phyloP scores from a whole-genome alignment of 2,797 vertebrate genomes.

The Eremophila alpestris region DNA sequence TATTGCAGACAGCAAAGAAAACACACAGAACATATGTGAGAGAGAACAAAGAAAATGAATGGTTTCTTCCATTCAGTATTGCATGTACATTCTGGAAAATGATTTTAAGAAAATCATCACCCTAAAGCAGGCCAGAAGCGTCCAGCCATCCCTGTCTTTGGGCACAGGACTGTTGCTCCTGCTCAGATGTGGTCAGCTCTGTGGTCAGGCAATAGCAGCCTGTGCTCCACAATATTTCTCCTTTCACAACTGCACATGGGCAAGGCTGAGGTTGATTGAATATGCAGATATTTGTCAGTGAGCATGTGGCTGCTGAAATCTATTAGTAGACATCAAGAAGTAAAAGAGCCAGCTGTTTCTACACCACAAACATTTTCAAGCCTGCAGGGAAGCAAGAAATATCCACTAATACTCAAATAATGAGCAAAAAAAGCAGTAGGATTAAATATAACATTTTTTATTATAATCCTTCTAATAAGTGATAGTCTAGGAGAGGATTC shows the following conservation, averaged over 20 bases:
- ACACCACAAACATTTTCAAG: background rate
- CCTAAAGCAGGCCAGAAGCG: background rate
- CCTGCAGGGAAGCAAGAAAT: background rate
- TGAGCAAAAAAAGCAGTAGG: background rate
- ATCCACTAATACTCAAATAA: background rate
- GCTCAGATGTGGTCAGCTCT: background rate
- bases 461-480: background rate
- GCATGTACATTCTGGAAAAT: background rate
- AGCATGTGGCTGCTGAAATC: background rate
- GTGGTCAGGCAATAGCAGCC: background rate
- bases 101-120: background rate
- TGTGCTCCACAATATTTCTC: background rate
- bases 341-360: background rate
- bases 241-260: background rate
- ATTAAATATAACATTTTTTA: background rate
- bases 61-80: background rate
- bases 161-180: background rate
- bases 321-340: background rate
- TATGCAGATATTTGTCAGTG: background rate
- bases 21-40: background rate
- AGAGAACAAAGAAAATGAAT: background rate
- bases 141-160: background rate
- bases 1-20: background rate
- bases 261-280: background rate
- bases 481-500: background rate